Base-by-base conservation (phyloP, 1,140 invertebrate genomes). In the Cecropterus lyciades region DNA sequence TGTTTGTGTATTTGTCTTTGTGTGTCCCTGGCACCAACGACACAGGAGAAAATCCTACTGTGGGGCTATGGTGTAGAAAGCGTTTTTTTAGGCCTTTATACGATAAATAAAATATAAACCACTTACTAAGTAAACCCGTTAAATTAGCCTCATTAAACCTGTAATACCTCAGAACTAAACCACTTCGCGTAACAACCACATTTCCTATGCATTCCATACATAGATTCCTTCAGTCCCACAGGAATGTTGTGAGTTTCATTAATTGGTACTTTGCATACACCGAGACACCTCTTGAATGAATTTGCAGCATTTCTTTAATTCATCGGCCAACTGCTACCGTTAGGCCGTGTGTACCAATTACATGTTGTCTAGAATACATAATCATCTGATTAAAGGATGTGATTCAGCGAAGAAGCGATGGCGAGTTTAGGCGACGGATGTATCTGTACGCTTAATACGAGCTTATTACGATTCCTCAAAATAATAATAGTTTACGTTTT, bases 211-310 rank as follows among this genome's bases (percentile, higher is more conserved):
- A 45, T 57, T 27, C 42, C 42, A 14, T 45, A 57, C 42, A 57
- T 37, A 20, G 43, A 59, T 48, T 46, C 40, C 49, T 52, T 16
- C n/a, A n/a, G 20, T 45, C 42, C 14, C 17, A 27, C 13, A 59
- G 45, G 48, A 63, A 63, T 63, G 16, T 52, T 30, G 27, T 30
- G 46, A 62, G 16, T 14, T 17, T 37, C 59, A 63, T 63, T 63
- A 63, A 63, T 63, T 63, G 59, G 33, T 51, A 16, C 46, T 63
- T 63, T 63, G 59, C 59, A 63, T 63, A 63, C 30, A 49, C 57
- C 11, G 16, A 48, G 57, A 63, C 46, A 63, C 48, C 27, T 62
- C 30, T 10, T 63, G 48, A 42, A 63, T 63, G 33, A 27, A 30
- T 33, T 17, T 37, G 27, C 57, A 49, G 46, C 14, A 27, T 52